These are phyloP conservation scores for Monopterus albus DNA, from an alignment of 2,113 vertebrate genomes.

Conservation along the genomic window DNA sequence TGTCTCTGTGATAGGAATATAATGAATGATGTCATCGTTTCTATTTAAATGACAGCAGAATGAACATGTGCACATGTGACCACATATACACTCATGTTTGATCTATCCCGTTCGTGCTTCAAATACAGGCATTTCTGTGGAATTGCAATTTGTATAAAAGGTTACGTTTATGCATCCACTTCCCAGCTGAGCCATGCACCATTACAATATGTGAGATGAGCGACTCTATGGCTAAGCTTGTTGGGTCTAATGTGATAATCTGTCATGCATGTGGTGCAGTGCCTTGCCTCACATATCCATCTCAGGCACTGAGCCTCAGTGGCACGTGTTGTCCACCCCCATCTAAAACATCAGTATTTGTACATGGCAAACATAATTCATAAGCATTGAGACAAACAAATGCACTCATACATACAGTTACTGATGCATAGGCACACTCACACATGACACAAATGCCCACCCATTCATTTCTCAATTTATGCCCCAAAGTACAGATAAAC, in stretches of 20 bases:
- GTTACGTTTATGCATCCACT: conserved; percentile 50
- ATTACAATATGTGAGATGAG: conserved; percentile 56
- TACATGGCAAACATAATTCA: conserved; percentile 21
- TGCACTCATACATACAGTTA: conserved; percentile 14
- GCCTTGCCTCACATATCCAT: conserved; percentile 61
- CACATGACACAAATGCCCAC: neutral
- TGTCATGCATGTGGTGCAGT: conserved; percentile 67
- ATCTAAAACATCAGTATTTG: conserved; percentile 56
- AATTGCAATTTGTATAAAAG: conserved; percentile 47
- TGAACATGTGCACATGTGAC: conserved; percentile 9
- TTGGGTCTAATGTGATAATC: conserved; percentile 46
- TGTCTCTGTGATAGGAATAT: conserved; percentile 29
- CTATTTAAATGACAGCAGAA: conserved; percentile 21
- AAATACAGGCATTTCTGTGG: conserved; percentile 40
- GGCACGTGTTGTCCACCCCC: conserved; percentile 29
- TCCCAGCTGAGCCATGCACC: conserved; percentile 63
- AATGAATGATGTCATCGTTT: conserved; percentile 4
- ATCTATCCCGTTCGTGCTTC: conserved; percentile 5
- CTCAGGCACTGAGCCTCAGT: conserved; percentile 46
- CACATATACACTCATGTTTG: conserved; percentile 10
- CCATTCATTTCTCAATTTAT: conserved; percentile 9
- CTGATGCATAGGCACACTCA: neutral
- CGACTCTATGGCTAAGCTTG: conserved; percentile 55
- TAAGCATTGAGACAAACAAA: conserved; percentile 18
- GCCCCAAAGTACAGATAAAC: conserved; percentile 5